Conservation (phyloP, 2,888 invertebrate species). For the Andrena flavipes region DNA sequence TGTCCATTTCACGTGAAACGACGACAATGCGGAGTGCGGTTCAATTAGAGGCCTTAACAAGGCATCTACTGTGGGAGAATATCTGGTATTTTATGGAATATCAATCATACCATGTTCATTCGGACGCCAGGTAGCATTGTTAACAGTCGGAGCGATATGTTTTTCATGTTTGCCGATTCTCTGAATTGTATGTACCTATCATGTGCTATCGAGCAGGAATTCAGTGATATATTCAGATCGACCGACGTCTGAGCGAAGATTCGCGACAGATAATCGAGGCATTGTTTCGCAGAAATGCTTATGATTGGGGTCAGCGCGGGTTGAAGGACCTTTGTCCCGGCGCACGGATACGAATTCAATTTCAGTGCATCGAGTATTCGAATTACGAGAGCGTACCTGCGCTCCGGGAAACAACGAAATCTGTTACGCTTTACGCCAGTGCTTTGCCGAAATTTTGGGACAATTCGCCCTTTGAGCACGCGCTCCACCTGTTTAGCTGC, state of each 20-base stretch:
- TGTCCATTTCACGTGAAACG: not conserved
- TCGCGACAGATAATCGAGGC: conserved; percentile 66
- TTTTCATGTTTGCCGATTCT: not conserved
- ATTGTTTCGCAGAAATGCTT: conserved; percentile 64
- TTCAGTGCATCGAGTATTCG: conserved; percentile 42
- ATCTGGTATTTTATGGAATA: not conserved
- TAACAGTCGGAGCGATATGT: too few relatives aligned
- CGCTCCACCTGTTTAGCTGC: conserved; percentile 14
- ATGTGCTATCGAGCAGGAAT: conserved; percentile 18
- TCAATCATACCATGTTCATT: not conserved
- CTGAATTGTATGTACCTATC: not conserved
- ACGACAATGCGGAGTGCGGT: not conserved
- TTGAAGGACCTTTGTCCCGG: conserved; percentile 46
- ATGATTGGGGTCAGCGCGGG: conserved; percentile 48
- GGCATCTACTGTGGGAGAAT: not conserved
- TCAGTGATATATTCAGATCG: conserved; percentile 23
- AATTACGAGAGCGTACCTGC: conserved; percentile 29
- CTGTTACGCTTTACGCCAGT: conserved; percentile 40
- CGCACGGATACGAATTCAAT: conserved; percentile 64
- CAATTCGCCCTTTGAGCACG: conserved; percentile 1
- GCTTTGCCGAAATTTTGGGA: conserved; percentile 17
- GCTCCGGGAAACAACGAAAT: conserved; percentile 29
- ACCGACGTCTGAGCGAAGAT: conserved; percentile 56
- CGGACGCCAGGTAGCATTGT: too few relatives aligned
- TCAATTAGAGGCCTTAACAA: not conserved